Evolutionary conservation across 1,140 invertebrate species (phyloP), one percentile per base, ranked within the genome.

Genomic region (Zaprionus africanus): DNA sequence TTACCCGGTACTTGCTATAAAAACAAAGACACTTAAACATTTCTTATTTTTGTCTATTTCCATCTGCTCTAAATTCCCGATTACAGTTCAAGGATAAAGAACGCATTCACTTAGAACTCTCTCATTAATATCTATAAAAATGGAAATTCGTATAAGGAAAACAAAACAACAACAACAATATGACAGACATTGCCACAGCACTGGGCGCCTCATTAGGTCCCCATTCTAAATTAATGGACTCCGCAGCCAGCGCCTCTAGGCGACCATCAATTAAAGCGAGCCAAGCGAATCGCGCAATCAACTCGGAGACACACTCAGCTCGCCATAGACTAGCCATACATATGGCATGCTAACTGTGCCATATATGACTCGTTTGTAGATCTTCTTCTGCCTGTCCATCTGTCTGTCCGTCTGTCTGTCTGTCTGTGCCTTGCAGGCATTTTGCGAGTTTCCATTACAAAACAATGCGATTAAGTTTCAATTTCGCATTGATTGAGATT

Each of bases 401-500:
- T 70, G 73, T 28, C 43, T 43, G 65, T 64, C 62, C 46, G 57
- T 58, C 60, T 70, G 73, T 28, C 43, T 43, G 46, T 76, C 64
- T 58, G 26, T 38, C 68, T 70, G 61, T 56, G 74, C 74, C 74
- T 72, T 31, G 62, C n/a, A 67, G 75, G 62, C 75, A 76, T 53
- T 69, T 76, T 64, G 12, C 43, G 28, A 58, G 69, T 58, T 80
- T 34, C 53, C 70, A 64, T 73, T 64, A 54, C 54, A 56, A 62
- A 64, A 75, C 71, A 65, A 70, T 81, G 75, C 78, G 82, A 85
- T 85, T 85, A 80, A 76, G 67, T 81, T 85, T 81, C 82, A 85
- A 72, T 83, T 84, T 84, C 31, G 28, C 67, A 57, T 72, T 65
- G 69, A 72, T 76, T 64, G 68, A 61, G 60, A n/a, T 51, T 28